A percentile compares a stretch with the other conserved stretches of the same genome.
phyloP scores from a whole-genome alignment of 2,797 vertebrate species.

The Helicolenus hilgendorfi region DNA sequence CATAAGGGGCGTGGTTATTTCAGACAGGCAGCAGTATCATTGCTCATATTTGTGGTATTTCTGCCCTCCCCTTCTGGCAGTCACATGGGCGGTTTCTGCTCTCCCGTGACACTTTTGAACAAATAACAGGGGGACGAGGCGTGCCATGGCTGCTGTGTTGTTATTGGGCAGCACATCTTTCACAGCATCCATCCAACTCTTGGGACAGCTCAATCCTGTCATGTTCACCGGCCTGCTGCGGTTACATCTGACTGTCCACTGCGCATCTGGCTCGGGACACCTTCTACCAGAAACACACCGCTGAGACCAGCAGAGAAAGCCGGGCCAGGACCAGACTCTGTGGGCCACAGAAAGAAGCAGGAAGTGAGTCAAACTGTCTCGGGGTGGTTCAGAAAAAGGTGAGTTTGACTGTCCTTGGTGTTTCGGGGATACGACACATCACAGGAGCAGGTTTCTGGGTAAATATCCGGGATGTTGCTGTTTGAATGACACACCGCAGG shows the following conservation, averaged over 20 bases:
- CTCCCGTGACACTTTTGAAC: constrained; percentile 83
- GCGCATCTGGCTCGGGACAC: constrained; percentile 14
- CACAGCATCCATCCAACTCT: constrained; percentile 52
- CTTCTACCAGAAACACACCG: not conserved
- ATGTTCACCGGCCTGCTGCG: constrained; percentile 7
- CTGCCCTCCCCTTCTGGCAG: constrained; percentile 54
- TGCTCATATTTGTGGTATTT: constrained; percentile 31
- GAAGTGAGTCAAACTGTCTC: constrained; percentile 63
- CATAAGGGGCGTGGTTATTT: constrained; percentile 40
- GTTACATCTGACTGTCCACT: not conserved
- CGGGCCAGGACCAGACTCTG: not conserved
- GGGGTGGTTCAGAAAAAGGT: constrained; percentile 39
- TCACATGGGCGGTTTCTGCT: constrained; percentile 81
- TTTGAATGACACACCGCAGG: not conserved
- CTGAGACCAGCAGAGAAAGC: not conserved
- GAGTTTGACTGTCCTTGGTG: constrained; percentile 19
- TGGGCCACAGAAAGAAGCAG: constrained; percentile 23
- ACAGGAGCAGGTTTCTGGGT: not conserved
- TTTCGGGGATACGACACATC: not conserved
- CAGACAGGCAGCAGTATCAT: constrained; percentile 1
- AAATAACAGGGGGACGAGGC: constrained; percentile 71
- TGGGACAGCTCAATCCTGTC: not conserved
- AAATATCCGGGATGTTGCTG: not conserved
- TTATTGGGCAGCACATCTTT: constrained; percentile 59
- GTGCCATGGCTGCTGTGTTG: constrained; percentile 52